These are phyloP conservation scores for Pollenia amentaria DNA, from an alignment of 2,888 invertebrate genomes.

Conservation along the genomic window DNA sequence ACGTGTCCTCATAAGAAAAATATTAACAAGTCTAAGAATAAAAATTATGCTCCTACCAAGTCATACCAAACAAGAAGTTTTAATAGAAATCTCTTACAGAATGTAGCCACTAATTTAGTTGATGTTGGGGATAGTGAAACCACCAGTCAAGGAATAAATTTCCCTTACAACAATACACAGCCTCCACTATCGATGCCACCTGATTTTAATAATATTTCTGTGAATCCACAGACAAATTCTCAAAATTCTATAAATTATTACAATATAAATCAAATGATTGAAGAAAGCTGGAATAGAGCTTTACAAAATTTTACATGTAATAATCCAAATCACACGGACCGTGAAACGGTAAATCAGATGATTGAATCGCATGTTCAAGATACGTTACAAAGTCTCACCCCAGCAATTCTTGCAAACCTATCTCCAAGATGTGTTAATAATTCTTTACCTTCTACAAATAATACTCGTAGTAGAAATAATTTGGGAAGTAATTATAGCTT, in stretches of 20 bases:
- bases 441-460: background rate
- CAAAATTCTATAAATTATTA: slow-evolving; percentile 5
- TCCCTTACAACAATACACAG: background rate
- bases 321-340: background rate
- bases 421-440: background rate
- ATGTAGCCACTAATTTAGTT: background rate
- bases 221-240: background rate
- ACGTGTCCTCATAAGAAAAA: background rate
- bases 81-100: slow-evolving; percentile 11
- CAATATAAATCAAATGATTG: slow-evolving; percentile 30
- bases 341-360: background rate
- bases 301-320: slow-evolving; percentile 10
- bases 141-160: background rate
- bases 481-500: background rate
- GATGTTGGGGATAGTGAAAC: background rate
- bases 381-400: background rate
- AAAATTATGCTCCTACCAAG: background rate
- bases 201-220: background rate
- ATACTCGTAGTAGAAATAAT: background rate
- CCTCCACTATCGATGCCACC: background rate
- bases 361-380: background rate
- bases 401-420: background rate
- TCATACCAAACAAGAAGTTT: slow-evolving; percentile 10
- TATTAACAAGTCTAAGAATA: background rate
- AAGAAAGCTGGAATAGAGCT: background rate